These are phyloP conservation scores for Ameiurus melas DNA, from an alignment of 2,113 vertebrate genomes.

Conservation along the genomic window DNA sequence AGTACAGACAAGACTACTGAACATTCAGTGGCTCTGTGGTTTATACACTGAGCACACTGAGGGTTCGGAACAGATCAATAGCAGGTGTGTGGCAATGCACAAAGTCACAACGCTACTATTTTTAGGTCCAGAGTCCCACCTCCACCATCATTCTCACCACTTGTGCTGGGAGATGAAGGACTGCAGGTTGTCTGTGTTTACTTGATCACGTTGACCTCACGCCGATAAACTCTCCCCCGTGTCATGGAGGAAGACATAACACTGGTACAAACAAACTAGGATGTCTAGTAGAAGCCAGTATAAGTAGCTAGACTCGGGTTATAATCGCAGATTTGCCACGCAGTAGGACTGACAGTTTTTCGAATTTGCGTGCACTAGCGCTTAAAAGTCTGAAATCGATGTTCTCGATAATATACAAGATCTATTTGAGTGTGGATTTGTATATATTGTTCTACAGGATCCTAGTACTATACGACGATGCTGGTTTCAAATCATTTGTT, in stretches of 20 bases:
- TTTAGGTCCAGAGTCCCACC: constrained; percentile 41
- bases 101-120: constrained; percentile 42
- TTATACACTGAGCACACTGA: constrained; percentile 1
- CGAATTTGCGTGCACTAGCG: background rate
- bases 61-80: constrained; percentile 28
- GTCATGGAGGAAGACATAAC: background rate
- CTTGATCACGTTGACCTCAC: background rate
- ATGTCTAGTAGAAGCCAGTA: background rate
- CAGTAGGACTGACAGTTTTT: background rate
- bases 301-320: background rate
- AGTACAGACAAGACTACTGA: background rate
- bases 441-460: background rate
- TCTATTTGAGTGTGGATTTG: background rate
- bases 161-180: constrained; percentile 36
- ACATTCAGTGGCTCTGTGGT: background rate
- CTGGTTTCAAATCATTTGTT: background rate
- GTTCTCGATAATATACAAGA: background rate
- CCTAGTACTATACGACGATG: background rate
- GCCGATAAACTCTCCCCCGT: background rate
- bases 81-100: constrained; percentile 19
- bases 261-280: background rate
- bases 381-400: background rate
- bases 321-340: background rate
- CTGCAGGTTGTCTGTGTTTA: constrained; percentile 15
- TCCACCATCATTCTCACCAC: constrained; percentile 40